A percentile compares a stretch with the other conserved stretches of the same genome.
Conservation (phyloP, 2,113 vertebrate species). For the Nycticorax nycticorax region DNA sequence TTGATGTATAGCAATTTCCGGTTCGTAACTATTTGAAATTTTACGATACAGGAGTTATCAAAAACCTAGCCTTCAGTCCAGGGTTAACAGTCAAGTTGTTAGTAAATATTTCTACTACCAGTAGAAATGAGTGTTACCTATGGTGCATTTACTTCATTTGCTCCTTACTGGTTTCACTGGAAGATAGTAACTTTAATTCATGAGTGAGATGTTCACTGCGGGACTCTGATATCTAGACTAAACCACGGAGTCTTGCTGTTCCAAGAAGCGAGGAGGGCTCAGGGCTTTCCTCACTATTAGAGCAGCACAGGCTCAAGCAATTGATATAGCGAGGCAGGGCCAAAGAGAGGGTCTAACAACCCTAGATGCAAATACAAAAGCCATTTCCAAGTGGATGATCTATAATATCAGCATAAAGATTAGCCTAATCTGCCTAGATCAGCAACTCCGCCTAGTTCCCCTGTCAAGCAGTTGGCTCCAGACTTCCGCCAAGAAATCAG, state of each 20-base stretch:
- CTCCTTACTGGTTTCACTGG: background rate
- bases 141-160: accelerated
- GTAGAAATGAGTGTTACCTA: background rate
- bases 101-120: background rate
- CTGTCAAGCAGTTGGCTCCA: background rate
- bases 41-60: background rate
- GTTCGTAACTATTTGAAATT: background rate
- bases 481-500: background rate
- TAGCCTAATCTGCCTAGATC: background rate
- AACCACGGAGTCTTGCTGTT: background rate
- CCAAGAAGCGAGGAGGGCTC: background rate
- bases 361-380: background rate
- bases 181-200: background rate
- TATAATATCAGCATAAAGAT: background rate
- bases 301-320: background rate
- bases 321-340: background rate
- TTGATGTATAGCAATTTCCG: background rate
- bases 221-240: background rate
- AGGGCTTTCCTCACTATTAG: background rate
- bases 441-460: background rate
- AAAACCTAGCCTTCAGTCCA: background rate
- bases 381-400: background rate
- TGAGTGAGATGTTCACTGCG: accelerated
- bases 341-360: background rate
- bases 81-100: background rate